These are phyloP conservation scores for Rhipidura dahli DNA, from an alignment of 2,113 vertebrate genomes.

Conservation along the genomic window DNA sequence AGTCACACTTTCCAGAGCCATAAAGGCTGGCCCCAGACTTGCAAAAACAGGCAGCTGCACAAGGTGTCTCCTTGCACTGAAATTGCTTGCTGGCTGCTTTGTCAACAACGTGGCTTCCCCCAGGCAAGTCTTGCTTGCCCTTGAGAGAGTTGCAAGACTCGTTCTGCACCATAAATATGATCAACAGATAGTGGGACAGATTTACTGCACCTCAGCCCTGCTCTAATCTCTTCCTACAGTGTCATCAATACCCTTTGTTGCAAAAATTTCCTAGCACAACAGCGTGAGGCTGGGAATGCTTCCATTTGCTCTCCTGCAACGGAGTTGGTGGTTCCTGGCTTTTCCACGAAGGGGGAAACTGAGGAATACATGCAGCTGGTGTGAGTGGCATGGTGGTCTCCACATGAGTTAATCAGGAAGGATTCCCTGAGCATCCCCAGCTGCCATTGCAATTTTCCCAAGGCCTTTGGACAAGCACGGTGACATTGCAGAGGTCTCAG, in stretches of 20 bases:
- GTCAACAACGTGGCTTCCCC: conserved; percentile 37
- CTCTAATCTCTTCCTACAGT: background rate
- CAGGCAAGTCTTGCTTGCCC: background rate
- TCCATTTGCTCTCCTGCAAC: background rate
- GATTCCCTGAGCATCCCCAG: background rate
- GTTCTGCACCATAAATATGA: conserved; percentile 34
- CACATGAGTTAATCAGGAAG: accelerated
- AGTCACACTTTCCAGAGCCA: background rate
- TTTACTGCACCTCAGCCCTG: background rate
- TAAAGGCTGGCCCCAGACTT: background rate
- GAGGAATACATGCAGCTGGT: background rate
- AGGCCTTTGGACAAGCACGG: background rate
- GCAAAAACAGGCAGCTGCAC: background rate
- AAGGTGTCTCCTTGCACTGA: conserved; percentile 9
- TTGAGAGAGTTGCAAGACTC: conserved; percentile 20
- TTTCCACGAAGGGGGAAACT: background rate
- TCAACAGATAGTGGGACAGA: background rate
- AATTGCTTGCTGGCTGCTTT: conserved; percentile 36
- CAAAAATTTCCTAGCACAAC: background rate
- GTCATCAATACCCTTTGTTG: background rate
- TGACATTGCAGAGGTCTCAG: background rate
- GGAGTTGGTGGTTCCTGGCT: background rate
- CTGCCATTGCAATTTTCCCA: background rate
- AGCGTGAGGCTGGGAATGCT: background rate
- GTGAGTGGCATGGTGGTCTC: background rate